These are phyloP conservation scores for Andricus quercusramuli DNA, from an alignment of 2,888 invertebrate species.

Conservation along the genomic window DNA sequence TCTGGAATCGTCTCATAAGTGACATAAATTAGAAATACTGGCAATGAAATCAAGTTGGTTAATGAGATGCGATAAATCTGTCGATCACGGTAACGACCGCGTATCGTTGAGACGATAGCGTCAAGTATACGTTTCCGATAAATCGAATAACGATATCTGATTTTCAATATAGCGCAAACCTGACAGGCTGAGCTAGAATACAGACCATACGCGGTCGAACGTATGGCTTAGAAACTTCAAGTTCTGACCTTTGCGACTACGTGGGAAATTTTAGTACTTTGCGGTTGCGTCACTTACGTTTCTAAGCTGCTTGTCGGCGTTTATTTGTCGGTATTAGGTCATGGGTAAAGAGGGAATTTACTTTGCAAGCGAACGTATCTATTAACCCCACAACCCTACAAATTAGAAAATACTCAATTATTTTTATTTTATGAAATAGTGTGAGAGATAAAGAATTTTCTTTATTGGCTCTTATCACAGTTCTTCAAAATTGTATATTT, in stretches of 20 bases:
- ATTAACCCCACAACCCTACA: neutral
- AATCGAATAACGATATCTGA: constrained; percentile 40
- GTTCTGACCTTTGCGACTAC: constrained; percentile 34
- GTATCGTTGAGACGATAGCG: constrained; percentile 27
- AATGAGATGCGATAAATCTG: constrained; percentile 38
- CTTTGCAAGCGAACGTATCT: neutral
- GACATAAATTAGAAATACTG: constrained; percentile 20
- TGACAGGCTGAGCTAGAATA: constrained; percentile 1
- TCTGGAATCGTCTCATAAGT: constrained; percentile 10
- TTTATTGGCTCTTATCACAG: neutral
- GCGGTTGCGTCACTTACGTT: constrained; percentile 6
- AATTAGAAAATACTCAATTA: neutral
- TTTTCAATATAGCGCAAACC: constrained; percentile 16
- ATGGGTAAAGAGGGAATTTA: constrained; percentile 7
- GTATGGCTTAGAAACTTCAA: constrained; percentile 20
- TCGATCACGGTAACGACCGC: constrained; percentile 24
- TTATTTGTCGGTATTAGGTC: constrained; percentile 15
- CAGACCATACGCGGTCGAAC: constrained; percentile 17
- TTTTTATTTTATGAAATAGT: neutral
- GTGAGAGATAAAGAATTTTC: neutral
- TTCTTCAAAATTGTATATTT: neutral
- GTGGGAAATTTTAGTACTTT: constrained; percentile 38
- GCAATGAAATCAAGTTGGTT: constrained; percentile 25
- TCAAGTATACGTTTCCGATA: constrained; percentile 22
- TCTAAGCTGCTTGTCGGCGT: constrained; percentile 10